A percentile compares a stretch with the other conserved stretches of the same genome.
Evolutionary conservation across 2,113 vertebrate species (phyloP).

Genomic region (Neogobius melanostomus): DNA sequence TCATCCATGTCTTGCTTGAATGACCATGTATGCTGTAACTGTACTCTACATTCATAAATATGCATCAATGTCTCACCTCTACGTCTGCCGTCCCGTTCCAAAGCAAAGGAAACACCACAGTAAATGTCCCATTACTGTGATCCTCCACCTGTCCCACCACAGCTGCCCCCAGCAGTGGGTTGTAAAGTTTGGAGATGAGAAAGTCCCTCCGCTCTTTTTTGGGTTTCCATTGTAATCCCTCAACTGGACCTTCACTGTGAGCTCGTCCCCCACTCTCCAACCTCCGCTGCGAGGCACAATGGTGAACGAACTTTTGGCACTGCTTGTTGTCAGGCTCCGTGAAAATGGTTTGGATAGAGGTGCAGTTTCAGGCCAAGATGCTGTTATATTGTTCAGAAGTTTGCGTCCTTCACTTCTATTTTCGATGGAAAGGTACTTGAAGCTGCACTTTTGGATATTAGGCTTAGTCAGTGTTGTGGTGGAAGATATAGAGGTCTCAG

Average conservation of each 20-base stretch:
- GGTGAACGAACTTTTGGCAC: conserved; percentile 81
- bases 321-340: conserved; percentile 77
- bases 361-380: conserved; percentile 34
- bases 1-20: too few species aligned
- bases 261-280: conserved; percentile 81
- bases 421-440: too few species aligned
- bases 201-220: conserved; percentile 83
- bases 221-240: conserved; percentile 66
- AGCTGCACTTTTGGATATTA: too few species aligned
- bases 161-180: conserved; percentile 80
- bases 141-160: conserved; percentile 84
- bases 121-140: conserved; percentile 84
- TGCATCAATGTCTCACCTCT: conserved; percentile 67
- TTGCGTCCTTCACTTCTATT: background rate
- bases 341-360: conserved; percentile 28
- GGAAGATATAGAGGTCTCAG: too few species aligned
- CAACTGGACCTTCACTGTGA: conserved; percentile 82
- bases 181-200: conserved; percentile 83
- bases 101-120: conserved; percentile 82
- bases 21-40: too few species aligned
- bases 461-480: too few species aligned
- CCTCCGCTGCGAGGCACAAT: conserved; percentile 67
- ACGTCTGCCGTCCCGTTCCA: conserved; percentile 85
- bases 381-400: conserved; percentile 70
- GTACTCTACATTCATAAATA: too few species aligned